Evolutionary conservation across 2,888 invertebrate species (phyloP).

Genomic region (Leptopilina drosophilae): DNA sequence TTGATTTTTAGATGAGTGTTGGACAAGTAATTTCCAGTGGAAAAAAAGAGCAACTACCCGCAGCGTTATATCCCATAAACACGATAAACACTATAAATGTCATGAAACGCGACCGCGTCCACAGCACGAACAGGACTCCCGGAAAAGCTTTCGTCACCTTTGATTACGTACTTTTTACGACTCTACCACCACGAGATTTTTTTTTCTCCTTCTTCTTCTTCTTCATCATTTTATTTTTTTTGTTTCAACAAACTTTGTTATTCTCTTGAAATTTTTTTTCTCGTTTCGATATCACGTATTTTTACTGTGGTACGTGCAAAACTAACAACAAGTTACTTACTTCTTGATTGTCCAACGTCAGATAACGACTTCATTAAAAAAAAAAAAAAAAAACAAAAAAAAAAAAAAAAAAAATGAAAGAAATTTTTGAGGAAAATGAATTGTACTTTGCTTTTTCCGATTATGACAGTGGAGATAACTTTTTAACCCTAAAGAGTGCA

Average conservation of each 20-base stretch:
- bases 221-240: no score
- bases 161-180: slow-evolving; percentile 61
- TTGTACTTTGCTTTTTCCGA: slow-evolving; percentile 13
- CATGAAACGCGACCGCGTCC: slow-evolving; percentile 56
- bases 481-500: not conserved
- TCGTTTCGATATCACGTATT: slow-evolving; percentile 35
- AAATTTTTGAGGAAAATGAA: slow-evolving; percentile 5
- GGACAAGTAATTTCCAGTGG: slow-evolving; percentile 60
- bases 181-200: slow-evolving; percentile 47
- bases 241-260: slow-evolving; percentile 48
- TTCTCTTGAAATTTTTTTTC: slow-evolving; percentile 42
- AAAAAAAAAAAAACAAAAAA: slow-evolving; percentile 26
- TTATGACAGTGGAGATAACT: slow-evolving; percentile 8
- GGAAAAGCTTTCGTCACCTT: slow-evolving; percentile 61
- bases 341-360: slow-evolving; percentile 19
- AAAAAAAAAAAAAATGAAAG: not conserved
- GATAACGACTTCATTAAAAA: slow-evolving; percentile 25
- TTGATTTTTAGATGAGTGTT: slow-evolving; percentile 65
- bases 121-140: slow-evolving; percentile 53
- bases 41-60: slow-evolving; percentile 62
- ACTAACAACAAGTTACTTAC: slow-evolving; percentile 33
- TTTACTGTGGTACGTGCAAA: slow-evolving; percentile 11
- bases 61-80: slow-evolving; percentile 69
- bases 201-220: not conserved
- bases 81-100: slow-evolving; percentile 68